A percentile compares a stretch with the other conserved stretches of the same genome.
phyloP scores from a whole-genome alignment of 2,888 invertebrate genomes.

The Tipula confusa region DNA sequence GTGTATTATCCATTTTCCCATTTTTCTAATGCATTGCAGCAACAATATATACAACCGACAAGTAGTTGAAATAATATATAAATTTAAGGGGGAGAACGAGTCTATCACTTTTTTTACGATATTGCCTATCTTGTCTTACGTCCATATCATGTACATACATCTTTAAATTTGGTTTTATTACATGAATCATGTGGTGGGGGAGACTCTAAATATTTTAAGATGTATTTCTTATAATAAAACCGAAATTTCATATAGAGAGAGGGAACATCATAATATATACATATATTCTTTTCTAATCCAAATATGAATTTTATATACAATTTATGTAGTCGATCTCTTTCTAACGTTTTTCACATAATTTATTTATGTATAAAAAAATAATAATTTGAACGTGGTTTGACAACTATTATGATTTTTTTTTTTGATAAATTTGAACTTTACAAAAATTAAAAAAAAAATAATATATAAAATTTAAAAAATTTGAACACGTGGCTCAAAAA shows the following conservation, averaged over 20 bases:
- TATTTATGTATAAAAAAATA: not conserved
- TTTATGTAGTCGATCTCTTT: not conserved
- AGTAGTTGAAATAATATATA: not conserved
- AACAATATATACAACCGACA: too few relatives aligned
- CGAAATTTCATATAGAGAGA: not conserved
- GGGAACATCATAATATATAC: too few relatives aligned
- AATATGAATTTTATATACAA: not conserved
- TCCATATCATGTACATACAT: not conserved
- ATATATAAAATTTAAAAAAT: not conserved
- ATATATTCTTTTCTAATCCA: not conserved
- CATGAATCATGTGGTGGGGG: not conserved
- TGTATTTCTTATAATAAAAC: not conserved
- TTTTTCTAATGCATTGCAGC: not conserved
- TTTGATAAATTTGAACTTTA: not conserved
- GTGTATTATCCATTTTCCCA: not conserved
- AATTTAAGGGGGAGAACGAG: not conserved
- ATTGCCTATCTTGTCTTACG: not conserved
- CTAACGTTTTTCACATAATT: not conserved
- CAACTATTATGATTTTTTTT: too few relatives aligned
- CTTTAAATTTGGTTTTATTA: not conserved
- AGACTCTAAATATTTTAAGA: not conserved
- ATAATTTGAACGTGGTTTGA: not conserved
- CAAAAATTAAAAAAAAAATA: not conserved
- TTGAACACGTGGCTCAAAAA: not conserved
- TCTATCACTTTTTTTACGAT: not conserved